Base-by-base conservation (phyloP, 2,797 vertebrate genomes). In the Enteromius viviparus region DNA sequence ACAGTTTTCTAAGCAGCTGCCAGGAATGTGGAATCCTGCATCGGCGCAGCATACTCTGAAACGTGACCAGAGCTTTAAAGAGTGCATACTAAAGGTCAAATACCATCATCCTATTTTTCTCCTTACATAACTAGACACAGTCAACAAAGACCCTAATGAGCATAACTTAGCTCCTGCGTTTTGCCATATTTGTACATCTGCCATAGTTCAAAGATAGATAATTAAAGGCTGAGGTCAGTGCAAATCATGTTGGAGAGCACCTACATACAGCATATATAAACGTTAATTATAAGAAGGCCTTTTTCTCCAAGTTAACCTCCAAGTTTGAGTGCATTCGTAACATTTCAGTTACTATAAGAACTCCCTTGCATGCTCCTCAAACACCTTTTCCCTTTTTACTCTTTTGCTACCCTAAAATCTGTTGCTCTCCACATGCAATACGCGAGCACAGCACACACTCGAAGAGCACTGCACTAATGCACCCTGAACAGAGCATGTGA, bases 121-220 rank as follows among this genome's bases (percentile, higher is more conserved):
- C 47, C 11, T 29, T 60, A 47, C 60, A 58, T 60, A 60, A 60
- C 23, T 8, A 71, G n/a, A 71, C 49, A 53, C 21, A 80, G 37
- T 69, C 49, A 80, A 70, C 78, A 80, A 40, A 45, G 51, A 60
- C 3, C 26, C 32, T 80, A 71, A 71, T 47, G 23, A 80, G 65
- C 29, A 70, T 70, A 21, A 70, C 40, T 71, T 60, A 45, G 10
- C 45, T 17, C 23, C 37, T 60, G 23, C 8, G 1, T 53, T 74
- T 8, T n/a, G 47, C 55, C 71, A 34, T 68, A 37, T 14, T 53
- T 70, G 7, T 79, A 11, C 23, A 55, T 55, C 65, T 42, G 65
- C n/a, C 34, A 70, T 7, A 51, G 47, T 21, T 72, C 26, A 75
- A 37, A 6, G 32, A 75, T n/a, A 34, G 47, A 55, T 55, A 53